Conservation (phyloP, 1,140 invertebrate species). For the Ectropis grisescens region DNA sequence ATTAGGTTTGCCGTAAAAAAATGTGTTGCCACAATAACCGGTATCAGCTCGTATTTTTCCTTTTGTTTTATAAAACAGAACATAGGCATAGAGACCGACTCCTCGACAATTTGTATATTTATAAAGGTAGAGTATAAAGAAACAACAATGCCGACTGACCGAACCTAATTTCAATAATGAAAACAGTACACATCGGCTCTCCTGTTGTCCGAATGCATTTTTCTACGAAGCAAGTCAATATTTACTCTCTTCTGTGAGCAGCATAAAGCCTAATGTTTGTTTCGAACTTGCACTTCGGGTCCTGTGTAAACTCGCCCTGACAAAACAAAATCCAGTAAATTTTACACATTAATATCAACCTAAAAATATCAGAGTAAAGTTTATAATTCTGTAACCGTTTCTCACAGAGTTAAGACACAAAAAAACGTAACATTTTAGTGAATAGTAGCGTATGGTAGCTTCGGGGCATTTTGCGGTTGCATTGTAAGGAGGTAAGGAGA, state of each 20-base stretch:
- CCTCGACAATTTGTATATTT: too few species aligned
- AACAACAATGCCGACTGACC: slow-evolving; percentile 27
- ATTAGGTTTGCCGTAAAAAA: too few species aligned
- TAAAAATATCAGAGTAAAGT: too few species aligned
- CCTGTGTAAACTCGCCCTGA: slow-evolving; percentile 59
- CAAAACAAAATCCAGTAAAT: slow-evolving; percentile 43
- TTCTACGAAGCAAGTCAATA: slow-evolving; percentile 60
- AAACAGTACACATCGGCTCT: slow-evolving; percentile 49
- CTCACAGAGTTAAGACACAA: too few species aligned
- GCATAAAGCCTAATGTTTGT: slow-evolving; percentile 62
- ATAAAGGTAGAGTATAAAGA: too few species aligned
- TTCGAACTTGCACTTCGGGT: slow-evolving; percentile 58
- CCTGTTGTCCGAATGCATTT: slow-evolving; percentile 60
- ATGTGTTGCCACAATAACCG: too few species aligned
- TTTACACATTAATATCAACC: slow-evolving; percentile 18
- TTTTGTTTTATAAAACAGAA: too few species aligned
- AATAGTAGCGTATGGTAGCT: slow-evolving; percentile 63
- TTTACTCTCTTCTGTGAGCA: slow-evolving; percentile 56
- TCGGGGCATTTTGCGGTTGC: slow-evolving; percentile 46
- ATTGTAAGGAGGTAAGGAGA: slow-evolving; percentile 44
- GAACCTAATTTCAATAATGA: slow-evolving; percentile 59
- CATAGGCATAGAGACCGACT: too few species aligned
- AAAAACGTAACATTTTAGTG: slow-evolving; percentile 50
- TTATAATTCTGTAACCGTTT: too few species aligned
- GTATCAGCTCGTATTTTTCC: too few species aligned